Evolutionary conservation across 2,888 invertebrate genomes (phyloP).

Genomic region (Rosalia funebris): DNA sequence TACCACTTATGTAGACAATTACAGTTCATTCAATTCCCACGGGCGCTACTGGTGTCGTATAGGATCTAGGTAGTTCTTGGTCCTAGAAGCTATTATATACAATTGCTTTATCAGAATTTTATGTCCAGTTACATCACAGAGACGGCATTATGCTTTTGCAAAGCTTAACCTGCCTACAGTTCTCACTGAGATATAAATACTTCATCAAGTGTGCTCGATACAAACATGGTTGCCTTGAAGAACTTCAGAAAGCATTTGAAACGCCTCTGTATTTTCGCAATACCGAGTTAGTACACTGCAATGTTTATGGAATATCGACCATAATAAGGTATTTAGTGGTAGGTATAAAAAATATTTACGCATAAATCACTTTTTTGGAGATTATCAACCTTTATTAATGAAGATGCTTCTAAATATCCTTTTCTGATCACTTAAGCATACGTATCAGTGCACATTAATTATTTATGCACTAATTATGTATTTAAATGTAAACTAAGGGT

Average conservation of each 20-base stretch:
- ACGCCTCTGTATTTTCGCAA: no score
- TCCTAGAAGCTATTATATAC: background rate
- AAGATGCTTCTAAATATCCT: background rate
- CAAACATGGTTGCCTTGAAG: background rate
- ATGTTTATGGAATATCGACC: background rate
- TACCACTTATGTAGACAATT: background rate
- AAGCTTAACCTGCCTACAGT: background rate
- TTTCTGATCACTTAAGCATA: background rate
- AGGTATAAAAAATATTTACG: background rate
- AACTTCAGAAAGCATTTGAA: no score
- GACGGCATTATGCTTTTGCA: no score
- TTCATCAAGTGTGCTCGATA: background rate
- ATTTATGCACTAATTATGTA: background rate
- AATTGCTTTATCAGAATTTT: no score
- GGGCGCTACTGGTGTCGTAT: background rate
- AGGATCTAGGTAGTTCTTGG: background rate
- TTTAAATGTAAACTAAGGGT: no score
- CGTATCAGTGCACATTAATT: background rate
- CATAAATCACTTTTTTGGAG: background rate
- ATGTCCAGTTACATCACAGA: background rate
- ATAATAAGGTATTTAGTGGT: background rate
- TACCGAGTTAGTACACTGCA: background rate
- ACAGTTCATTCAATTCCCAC: background rate
- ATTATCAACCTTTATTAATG: background rate
- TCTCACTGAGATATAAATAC: background rate